These are phyloP conservation scores for Taxidea taxus DNA, from an alignment of 2,113 vertebrate genomes.

Conservation along the genomic window DNA sequence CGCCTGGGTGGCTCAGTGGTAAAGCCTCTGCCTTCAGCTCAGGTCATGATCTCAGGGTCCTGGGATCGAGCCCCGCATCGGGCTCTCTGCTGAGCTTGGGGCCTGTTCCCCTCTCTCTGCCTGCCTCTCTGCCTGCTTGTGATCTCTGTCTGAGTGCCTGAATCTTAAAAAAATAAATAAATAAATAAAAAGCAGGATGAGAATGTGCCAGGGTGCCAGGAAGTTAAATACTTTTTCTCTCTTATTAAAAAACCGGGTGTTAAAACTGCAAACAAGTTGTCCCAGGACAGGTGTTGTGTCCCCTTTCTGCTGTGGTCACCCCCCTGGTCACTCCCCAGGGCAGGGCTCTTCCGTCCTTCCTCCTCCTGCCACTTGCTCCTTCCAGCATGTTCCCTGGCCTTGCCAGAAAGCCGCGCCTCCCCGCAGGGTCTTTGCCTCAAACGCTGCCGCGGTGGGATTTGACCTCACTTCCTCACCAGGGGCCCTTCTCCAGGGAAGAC, in stretches of 20 bases:
- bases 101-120: too few relatives aligned
- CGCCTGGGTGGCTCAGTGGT: too few relatives aligned
- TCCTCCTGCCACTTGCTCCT: not conserved
- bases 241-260: not conserved
- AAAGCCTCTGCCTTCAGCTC: too few relatives aligned
- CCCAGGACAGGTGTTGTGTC: not conserved
- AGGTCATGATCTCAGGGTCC: too few relatives aligned
- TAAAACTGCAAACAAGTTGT: not conserved
- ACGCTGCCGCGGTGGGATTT: fast-evolving
- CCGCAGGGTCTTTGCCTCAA: fast-evolving
- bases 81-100: too few relatives aligned
- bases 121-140: too few relatives aligned
- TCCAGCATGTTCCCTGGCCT: fast-evolving
- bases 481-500: not conserved
- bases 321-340: fast-evolving
- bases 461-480: not conserved
- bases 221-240: fast-evolving
- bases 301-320: too few relatives aligned
- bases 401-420: not conserved
- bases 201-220: not conserved
- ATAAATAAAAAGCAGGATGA: too few relatives aligned
- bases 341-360: not conserved
- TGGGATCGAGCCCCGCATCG: too few relatives aligned
- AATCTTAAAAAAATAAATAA: too few relatives aligned
- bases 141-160: too few relatives aligned